Conservation (phyloP, 1,140 invertebrate genomes). For the Cotesia typhae region DNA sequence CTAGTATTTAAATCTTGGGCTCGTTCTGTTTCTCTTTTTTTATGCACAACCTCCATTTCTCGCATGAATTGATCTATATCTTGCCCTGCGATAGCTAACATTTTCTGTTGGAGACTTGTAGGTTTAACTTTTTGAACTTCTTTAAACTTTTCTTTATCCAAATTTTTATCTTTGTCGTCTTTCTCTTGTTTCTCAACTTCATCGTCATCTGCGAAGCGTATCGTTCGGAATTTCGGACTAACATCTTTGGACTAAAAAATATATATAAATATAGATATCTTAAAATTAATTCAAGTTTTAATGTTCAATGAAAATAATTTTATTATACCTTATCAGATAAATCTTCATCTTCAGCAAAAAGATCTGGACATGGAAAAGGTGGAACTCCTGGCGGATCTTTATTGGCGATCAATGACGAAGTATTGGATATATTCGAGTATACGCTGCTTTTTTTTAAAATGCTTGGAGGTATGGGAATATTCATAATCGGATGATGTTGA, state of each 20-base stretch:
- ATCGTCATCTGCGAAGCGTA: conserved; percentile 75
- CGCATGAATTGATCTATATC: conserved; percentile 93
- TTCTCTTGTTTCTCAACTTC: conserved; percentile 62
- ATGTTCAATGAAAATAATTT: conserved; percentile 19
- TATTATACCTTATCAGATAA: conserved; percentile 54
- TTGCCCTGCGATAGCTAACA: conserved; percentile 86
- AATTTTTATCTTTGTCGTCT: conserved; percentile 55
- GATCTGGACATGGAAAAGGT: conserved; percentile 80
- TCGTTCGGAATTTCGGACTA: conserved; percentile 67
- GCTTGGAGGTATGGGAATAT: conserved; percentile 67
- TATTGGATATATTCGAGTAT: conserved; percentile 64
- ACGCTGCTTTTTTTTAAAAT: conserved; percentile 81
- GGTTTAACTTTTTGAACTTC: conserved; percentile 70
- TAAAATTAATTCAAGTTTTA: background rate
- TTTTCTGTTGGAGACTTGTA: conserved; percentile 81
- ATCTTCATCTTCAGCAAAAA: conserved; percentile 73
- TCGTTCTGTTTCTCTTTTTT: conserved; percentile 74
- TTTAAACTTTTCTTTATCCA: conserved; percentile 58
- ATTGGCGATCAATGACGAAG: conserved; percentile 55
- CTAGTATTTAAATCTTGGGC: conserved; percentile 71
- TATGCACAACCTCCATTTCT: conserved; percentile 87
- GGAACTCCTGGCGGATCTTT: conserved; percentile 88
- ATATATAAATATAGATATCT: conserved; percentile 33
- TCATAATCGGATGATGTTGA: conserved; percentile 62
- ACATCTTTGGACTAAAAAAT: conserved; percentile 54